These are phyloP conservation scores for Agapornis canus DNA, from an alignment of 2,797 vertebrate genomes.

Conservation along the genomic window DNA sequence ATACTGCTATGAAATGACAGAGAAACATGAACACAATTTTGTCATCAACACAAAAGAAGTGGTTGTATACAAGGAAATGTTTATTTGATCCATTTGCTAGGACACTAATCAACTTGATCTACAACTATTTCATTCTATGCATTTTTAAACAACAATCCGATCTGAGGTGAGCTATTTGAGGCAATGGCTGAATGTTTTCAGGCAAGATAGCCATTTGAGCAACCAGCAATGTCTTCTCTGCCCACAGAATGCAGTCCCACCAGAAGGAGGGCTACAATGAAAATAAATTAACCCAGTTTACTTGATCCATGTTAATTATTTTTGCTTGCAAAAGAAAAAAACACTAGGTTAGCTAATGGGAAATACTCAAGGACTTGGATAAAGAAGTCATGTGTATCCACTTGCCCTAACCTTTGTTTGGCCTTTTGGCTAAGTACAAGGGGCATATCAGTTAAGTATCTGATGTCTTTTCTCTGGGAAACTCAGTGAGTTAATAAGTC, in stretches of 20 bases:
- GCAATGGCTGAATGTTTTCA: not conserved
- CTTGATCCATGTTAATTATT: not conserved
- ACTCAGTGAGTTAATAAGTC: constrained; percentile 38
- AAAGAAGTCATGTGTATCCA: not conserved
- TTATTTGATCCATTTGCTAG: constrained; percentile 13
- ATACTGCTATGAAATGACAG: not conserved
- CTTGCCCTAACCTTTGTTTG: constrained; percentile 15
- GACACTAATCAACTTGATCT: not conserved
- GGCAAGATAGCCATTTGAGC: not conserved
- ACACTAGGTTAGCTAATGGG: not conserved
- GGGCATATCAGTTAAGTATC: constrained; percentile 23
- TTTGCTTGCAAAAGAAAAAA: not conserved
- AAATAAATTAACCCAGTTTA: not conserved
- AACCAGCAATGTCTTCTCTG: not conserved
- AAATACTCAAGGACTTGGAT: constrained; percentile 29
- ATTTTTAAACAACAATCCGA: not conserved
- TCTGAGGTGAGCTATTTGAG: not conserved
- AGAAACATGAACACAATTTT: constrained; percentile 6
- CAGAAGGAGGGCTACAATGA: not conserved
- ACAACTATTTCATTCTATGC: not conserved
- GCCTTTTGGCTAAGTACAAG: constrained; percentile 45
- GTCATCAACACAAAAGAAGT: constrained; percentile 8
- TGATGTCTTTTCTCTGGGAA: constrained; percentile 52
- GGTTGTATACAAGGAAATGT: not conserved
- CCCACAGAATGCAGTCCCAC: not conserved